Percentiles rank a stretch among this genome's conserved stretches.
These are phyloP conservation scores for Temnothorax curvispinosus DNA, from an alignment of 1,140 invertebrate genomes.

Conservation along the genomic window DNA sequence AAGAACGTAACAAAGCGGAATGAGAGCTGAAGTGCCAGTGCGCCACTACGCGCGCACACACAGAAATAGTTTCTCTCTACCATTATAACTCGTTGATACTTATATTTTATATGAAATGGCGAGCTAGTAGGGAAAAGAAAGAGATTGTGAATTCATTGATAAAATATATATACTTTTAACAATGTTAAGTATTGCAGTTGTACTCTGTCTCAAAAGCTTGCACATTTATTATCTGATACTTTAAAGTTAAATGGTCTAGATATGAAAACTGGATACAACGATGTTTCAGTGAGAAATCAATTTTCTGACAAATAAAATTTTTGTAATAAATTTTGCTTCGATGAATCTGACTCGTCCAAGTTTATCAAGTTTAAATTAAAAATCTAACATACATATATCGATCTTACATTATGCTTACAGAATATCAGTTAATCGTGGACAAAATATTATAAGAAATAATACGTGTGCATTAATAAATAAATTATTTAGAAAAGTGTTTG, in stretches of 20 bases:
- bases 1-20: constrained; percentile 48
- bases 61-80: background rate
- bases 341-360: background rate
- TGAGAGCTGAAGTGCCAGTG: background rate
- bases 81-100: constrained; percentile 1
- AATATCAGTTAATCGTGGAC: background rate
- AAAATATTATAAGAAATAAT: background rate
- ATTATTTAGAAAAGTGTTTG: background rate
- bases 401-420: background rate
- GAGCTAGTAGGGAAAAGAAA: background rate
- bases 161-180: constrained; percentile 37
- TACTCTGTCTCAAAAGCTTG: background rate
- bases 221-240: background rate
- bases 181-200: background rate
- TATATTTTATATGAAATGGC: constrained; percentile 13
- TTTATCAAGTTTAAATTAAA: background rate
- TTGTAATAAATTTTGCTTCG: background rate
- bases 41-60: background rate
- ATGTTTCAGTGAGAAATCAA: background rate
- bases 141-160: constrained; percentile 8
- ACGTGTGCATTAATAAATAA: background rate
- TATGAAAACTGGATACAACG: background rate
- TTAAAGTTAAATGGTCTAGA: background rate
- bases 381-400: background rate
- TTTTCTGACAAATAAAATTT: background rate